Base-by-base conservation (phyloP, 2,888 invertebrate genomes). In the Barypeithes pellucidus region DNA sequence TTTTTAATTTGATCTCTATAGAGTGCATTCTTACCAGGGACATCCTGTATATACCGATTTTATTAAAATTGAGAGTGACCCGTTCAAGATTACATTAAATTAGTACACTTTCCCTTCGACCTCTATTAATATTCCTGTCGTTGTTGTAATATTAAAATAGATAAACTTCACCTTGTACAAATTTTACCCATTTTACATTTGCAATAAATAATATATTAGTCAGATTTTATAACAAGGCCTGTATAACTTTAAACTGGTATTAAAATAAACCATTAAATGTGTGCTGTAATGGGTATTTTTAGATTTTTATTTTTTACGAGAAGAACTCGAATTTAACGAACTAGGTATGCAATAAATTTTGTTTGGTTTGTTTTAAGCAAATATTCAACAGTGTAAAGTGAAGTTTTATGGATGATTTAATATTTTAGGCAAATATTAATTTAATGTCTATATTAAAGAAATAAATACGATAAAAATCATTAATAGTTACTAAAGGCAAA, bases 281-380 rank as follows among this genome's bases (percentile, higher is more conserved):
- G 54, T 57, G 54, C 12, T 57, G 54, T 57, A 57, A 57, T 16
- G 14, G 18, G 2, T 57, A 57, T 57, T 57, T 57, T 57, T 57
- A 57, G 54, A 57, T 14, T 57, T 57, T 33, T 57, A 57, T 57
- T 33, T 57, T 50, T 57, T 57, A 14, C 12, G n/a, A 24, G 11
- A 57, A 57, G 33, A 57, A 57, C 14, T 57, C 18, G 11, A 12
- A 57, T 18, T 57, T 29, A 29, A n/a, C 29, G n/a, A 54, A 29
- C 52, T n/a, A n/a, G n/a, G n/a, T n/a, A 14, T 24, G 52, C 14
- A 33, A 57, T 57, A 33, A 33, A 33, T 57, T 57, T 33, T 57
- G 54, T 24, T 52, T 24, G 24, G 52, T 57, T 57, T n/a, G 11
- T 57, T 16, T 33, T 16, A 16, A 18, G 18, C 33, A 33, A 57